Evolutionary conservation across 2,888 invertebrate species (phyloP).

Genomic region (Lampropteryx suffumata): DNA sequence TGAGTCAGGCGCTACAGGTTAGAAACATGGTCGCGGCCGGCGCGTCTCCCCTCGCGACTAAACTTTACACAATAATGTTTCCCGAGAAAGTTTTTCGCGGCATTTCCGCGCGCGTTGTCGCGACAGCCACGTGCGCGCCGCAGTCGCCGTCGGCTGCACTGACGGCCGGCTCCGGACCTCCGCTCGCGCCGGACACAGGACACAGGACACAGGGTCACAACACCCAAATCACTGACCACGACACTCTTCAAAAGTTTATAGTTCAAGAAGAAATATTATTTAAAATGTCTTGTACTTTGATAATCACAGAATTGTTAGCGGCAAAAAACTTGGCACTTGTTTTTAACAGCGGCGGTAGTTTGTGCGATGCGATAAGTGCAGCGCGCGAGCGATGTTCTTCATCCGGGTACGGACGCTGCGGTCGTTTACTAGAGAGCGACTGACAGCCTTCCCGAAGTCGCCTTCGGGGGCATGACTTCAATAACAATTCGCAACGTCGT

Average conservation of each 20-base stretch:
- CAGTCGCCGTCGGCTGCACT: slow-evolving; percentile 64
- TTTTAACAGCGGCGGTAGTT: slow-evolving; percentile 64
- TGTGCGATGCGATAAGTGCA: slow-evolving; percentile 55
- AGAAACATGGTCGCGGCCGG: slow-evolving; percentile 63
- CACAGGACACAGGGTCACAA: slow-evolving; percentile 21
- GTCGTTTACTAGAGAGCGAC: slow-evolving; percentile 80
- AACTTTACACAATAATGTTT: slow-evolving; percentile 68
- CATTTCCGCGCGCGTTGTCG: slow-evolving; percentile 70
- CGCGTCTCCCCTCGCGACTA: slow-evolving; percentile 53
- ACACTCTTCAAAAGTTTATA: slow-evolving; percentile 49
- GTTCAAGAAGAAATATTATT: slow-evolving; percentile 52
- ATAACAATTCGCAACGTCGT: slow-evolving; percentile 84
- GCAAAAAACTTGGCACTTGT: slow-evolving; percentile 66
- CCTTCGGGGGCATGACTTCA: slow-evolving; percentile 83
- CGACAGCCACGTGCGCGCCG: slow-evolving; percentile 73
- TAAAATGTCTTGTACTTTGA: slow-evolving; percentile 51
- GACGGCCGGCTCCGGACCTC: slow-evolving; percentile 20
- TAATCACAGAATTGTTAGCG: slow-evolving; percentile 61
- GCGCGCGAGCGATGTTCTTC: slow-evolving; percentile 62
- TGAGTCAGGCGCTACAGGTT: slow-evolving; percentile 71
- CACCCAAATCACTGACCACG: slow-evolving; percentile 32
- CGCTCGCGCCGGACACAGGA: slow-evolving; percentile 30
- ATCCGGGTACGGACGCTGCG: slow-evolving; percentile 77
- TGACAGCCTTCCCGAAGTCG: slow-evolving; percentile 83
- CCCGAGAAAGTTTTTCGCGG: slow-evolving; percentile 79